phyloP scores from a whole-genome alignment of 2,113 vertebrate species.

The Coryphaenoides rupestris region DNA sequence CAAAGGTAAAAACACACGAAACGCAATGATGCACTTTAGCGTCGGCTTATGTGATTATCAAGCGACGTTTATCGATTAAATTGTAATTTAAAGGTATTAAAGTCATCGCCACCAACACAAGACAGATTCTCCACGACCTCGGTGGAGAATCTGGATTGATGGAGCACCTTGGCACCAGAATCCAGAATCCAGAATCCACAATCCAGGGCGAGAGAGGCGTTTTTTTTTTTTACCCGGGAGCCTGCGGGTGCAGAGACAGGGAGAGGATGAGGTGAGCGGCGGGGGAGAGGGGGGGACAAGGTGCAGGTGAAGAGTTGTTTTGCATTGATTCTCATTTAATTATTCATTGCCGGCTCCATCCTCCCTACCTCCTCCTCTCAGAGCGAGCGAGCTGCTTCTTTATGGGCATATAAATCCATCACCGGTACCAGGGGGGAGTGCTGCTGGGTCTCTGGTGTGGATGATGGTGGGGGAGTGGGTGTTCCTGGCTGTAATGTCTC shows the following conservation, averaged over 20 bases:
- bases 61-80: too few species aligned
- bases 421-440: constrained; percentile 22
- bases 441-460: background rate
- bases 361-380: constrained; percentile 23
- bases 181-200: too few species aligned
- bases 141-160: too few species aligned
- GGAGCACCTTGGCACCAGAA: too few species aligned
- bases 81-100: too few species aligned
- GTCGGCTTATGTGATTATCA: too few species aligned
- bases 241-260: background rate
- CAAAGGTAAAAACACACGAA: too few species aligned
- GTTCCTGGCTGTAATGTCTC: constrained; percentile 27
- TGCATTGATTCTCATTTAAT: constrained; percentile 49
- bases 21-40: too few species aligned
- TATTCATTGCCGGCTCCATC: constrained; percentile 38
- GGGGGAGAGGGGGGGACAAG: background rate
- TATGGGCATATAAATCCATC: constrained; percentile 25
- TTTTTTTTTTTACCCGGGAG: too few species aligned
- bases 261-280: background rate
- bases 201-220: too few species aligned
- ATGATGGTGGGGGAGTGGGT: background rate
- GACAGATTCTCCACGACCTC: too few species aligned
- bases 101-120: too few species aligned
- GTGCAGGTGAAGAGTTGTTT: constrained; percentile 8
- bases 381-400: background rate